These are phyloP conservation scores for Lasaia peninsularis DNA, from an alignment of 1,140 invertebrate species.

Conservation along the genomic window DNA sequence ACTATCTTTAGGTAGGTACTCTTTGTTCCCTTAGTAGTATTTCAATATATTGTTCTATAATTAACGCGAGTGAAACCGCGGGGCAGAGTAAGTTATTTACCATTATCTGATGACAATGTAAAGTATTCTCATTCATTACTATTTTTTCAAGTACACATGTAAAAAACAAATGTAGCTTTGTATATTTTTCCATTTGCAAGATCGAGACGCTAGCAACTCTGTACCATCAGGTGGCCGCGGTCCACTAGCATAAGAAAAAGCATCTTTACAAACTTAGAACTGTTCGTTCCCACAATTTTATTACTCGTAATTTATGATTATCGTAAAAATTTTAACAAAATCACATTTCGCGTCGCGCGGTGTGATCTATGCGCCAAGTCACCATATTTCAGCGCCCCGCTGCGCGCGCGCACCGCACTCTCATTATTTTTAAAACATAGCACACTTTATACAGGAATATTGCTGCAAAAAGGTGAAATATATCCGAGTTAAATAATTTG, in stretches of 20 bases:
- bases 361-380: slow-evolving; percentile 40
- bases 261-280: neutral
- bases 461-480: slow-evolving; percentile 46
- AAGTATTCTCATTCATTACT: too few relatives aligned
- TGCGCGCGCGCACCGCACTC: slow-evolving; percentile 32
- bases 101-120: too few relatives aligned
- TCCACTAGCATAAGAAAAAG: neutral
- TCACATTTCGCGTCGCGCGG: slow-evolving; percentile 15
- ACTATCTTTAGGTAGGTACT: too few relatives aligned
- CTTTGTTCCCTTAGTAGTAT: too few relatives aligned
- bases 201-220: neutral
- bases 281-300: slow-evolving; percentile 12
- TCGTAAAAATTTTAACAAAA: slow-evolving; percentile 26
- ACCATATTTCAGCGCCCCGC: slow-evolving; percentile 40
- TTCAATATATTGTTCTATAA: too few relatives aligned
- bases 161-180: too few relatives aligned
- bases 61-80: too few relatives aligned
- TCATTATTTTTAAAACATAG: slow-evolving; percentile 53
- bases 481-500: slow-evolving; percentile 37
- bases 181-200: too few relatives aligned
- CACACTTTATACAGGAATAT: slow-evolving; percentile 43
- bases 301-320: slow-evolving; percentile 14
- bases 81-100: too few relatives aligned
- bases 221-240: neutral
- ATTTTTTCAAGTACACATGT: too few relatives aligned